Percentiles rank a stretch among this genome's conserved stretches.
phyloP scores from a whole-genome alignment of 2,797 vertebrate species.

The Crenichthys baileyi region DNA sequence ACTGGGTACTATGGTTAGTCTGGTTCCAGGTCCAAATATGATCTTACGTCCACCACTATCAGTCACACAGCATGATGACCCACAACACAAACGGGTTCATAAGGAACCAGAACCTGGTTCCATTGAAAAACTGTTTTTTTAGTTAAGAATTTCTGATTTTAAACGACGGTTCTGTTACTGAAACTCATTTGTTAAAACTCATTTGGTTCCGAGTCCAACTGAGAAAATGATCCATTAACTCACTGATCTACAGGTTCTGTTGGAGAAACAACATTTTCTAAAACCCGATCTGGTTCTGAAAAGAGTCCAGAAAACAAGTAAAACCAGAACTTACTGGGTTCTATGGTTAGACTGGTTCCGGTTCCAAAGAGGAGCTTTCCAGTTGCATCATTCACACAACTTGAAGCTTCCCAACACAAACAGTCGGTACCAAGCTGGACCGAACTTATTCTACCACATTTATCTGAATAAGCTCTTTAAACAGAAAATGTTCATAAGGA shows the following conservation, averaged over 20 bases:
- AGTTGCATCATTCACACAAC: neutral
- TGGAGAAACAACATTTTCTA: too few relatives aligned
- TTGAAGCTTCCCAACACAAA: neutral
- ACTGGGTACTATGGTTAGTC: neutral
- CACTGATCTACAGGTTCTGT: neutral
- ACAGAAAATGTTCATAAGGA: too few relatives aligned
- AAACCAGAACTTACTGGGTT: neutral
- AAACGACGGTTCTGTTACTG: too few relatives aligned
- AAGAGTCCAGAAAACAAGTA: neutral
- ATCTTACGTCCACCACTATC: neutral
- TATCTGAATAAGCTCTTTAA: too few relatives aligned
- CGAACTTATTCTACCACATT: too few relatives aligned
- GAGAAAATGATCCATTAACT: neutral
- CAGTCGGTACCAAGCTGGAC: neutral
- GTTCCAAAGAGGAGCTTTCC: neutral
- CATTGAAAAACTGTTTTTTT: neutral
- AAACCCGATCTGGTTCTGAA: neutral
- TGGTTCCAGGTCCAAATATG: constrained; percentile 18
- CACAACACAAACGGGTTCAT: neutral
- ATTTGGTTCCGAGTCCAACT: too few relatives aligned
- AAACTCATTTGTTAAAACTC: too few relatives aligned
- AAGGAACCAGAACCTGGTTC: neutral
- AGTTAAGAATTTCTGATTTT: too few relatives aligned
- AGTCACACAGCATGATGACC: neutral
- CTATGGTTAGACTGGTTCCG: neutral